phyloP scores from a whole-genome alignment of 2,888 invertebrate species.

The Eupithecia tripunctaria region DNA sequence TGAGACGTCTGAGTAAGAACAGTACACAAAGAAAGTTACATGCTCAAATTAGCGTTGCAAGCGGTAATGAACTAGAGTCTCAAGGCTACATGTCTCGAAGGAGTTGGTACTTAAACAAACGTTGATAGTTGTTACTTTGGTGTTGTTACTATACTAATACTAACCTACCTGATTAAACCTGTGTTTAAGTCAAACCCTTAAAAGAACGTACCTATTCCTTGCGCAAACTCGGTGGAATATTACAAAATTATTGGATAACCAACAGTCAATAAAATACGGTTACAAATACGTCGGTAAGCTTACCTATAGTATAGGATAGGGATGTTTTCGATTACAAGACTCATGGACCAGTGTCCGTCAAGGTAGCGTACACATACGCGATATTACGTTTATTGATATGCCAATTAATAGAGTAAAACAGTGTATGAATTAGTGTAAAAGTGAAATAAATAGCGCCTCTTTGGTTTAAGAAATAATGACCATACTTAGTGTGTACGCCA shows the following conservation, averaged over 20 bases:
- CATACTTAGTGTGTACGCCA: no score
- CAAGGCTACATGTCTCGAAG: not conserved
- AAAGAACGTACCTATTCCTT: not conserved
- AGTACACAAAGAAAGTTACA: constrained; percentile 30
- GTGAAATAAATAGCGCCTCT: no score
- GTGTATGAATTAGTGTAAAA: no score
- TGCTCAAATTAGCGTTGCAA: constrained; percentile 31
- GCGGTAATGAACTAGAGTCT: constrained; percentile 15
- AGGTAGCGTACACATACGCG: no score
- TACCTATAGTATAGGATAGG: not conserved
- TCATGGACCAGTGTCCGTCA: no score
- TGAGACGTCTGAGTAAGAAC: constrained; percentile 12
- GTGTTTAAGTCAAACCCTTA: not conserved
- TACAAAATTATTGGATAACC: not conserved
- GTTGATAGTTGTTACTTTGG: not conserved
- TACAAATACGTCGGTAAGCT: not conserved
- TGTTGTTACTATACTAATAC: no score
- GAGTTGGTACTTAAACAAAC: not conserved
- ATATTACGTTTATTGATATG: no score
- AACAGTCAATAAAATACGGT: not conserved
- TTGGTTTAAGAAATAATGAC: no score
- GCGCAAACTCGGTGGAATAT: not conserved
- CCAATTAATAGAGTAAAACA: no score
- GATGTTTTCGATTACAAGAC: not conserved
- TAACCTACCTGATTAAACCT: not conserved